Evolutionary conservation across 2,113 vertebrate species (phyloP).

Genomic region (Mustelus asterias): DNA sequence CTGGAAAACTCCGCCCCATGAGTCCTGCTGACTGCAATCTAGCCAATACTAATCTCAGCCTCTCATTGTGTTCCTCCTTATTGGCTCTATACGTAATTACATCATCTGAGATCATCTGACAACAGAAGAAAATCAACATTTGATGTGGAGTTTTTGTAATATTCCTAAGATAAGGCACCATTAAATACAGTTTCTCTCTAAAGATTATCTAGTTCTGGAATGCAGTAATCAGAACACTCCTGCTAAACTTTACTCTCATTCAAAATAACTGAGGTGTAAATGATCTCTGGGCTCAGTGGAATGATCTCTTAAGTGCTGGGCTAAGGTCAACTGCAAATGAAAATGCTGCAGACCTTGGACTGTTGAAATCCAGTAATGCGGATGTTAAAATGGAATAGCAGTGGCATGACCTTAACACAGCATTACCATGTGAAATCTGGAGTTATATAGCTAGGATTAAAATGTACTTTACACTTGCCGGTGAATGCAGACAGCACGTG

Average conservation of each 20-base stretch:
- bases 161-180: no score
- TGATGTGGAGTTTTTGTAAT: background rate
- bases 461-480: background rate
- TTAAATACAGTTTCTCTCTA: background rate
- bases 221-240: background rate
- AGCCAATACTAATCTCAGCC: no score
- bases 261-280: background rate
- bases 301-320: background rate
- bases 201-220: background rate
- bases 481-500: background rate
- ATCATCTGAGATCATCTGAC: background rate
- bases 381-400: background rate
- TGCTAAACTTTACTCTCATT: background rate
- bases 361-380: background rate
- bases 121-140: background rate
- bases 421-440: background rate
- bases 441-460: no score
- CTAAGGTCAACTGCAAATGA: background rate
- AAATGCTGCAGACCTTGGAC: conserved; percentile 22
- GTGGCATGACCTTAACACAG: background rate
- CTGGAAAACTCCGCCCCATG: no score
- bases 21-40: no score
- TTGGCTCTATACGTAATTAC: no score
- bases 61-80: no score
- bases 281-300: background rate